Conservation (phyloP, 64 coral and sea anemone species). For the Actinia equina region DNA sequence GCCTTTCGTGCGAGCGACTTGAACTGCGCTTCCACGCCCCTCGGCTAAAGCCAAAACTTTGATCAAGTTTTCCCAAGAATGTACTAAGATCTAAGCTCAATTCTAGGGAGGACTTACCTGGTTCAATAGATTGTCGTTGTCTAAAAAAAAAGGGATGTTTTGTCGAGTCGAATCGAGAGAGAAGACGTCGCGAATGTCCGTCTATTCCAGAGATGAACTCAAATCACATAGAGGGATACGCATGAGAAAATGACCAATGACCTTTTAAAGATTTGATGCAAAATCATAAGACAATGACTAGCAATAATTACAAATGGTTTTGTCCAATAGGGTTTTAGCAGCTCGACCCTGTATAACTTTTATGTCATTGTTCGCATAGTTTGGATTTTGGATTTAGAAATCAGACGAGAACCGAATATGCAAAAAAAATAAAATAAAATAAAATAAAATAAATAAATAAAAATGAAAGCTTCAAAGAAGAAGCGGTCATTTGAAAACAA, state of each 20-base stretch:
- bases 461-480: background rate
- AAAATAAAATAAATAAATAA: too few relatives aligned
- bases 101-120: background rate
- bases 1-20: background rate
- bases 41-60: background rate
- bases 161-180: background rate
- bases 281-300: background rate
- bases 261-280: background rate
- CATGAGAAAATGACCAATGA: conserved; percentile 7
- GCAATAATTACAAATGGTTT: background rate
- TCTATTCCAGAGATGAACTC: background rate
- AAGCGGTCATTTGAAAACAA: background rate
- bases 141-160: background rate
- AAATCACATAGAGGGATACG: background rate
- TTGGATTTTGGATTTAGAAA: background rate
- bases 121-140: background rate
- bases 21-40: background rate
- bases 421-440: background rate
- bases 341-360: background rate
- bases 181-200: background rate
- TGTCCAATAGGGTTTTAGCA: background rate
- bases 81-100: background rate
- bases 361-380: background rate
- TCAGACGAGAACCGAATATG: background rate
- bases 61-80: background rate